A percentile compares a stretch with the other conserved stretches of the same genome.
Evolutionary conservation across 2,113 vertebrate species (phyloP).

Genomic region (Psittacula cyanocephala): DNA sequence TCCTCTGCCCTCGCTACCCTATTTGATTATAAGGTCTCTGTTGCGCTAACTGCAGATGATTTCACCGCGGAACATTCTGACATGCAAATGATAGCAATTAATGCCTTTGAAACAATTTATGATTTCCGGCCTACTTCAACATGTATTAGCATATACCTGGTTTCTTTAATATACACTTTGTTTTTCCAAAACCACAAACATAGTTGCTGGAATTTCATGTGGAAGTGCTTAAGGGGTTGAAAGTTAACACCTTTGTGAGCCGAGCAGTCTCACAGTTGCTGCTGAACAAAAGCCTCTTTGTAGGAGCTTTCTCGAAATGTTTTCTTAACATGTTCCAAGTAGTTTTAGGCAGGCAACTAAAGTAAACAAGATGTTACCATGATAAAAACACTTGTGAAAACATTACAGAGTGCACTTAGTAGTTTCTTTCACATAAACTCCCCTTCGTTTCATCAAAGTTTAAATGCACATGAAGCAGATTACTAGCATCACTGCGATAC

Average conservation of each 20-base stretch:
- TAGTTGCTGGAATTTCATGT: conserved; percentile 90
- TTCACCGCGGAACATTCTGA: conserved; percentile 46
- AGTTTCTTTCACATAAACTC: conserved; percentile 79
- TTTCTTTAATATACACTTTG: conserved; percentile 84
- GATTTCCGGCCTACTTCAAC: conserved; percentile 78
- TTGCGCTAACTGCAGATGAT: conserved; percentile 63
- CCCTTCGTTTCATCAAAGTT: conserved; percentile 70
- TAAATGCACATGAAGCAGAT: conserved; percentile 65
- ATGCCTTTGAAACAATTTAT: conserved; percentile 77
- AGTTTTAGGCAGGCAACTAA: conserved; percentile 99
- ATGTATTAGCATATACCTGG: conserved; percentile 83
- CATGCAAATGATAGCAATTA: conserved; percentile 73
- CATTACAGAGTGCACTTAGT: conserved; percentile 89
- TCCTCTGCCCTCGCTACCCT: conserved; percentile 13
- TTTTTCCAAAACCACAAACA: conserved; percentile 86
- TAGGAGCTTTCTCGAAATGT: conserved; percentile 93
- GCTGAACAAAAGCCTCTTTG: conserved; percentile 97
- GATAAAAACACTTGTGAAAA: conserved; percentile 99
- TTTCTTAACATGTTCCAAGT: conserved; percentile 99
- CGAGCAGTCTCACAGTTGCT: conserved; percentile 82
- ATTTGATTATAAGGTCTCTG: background rate
- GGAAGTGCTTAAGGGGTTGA: conserved; percentile 98
- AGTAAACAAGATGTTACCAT: conserved; percentile 99
- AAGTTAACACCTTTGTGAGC: conserved; percentile 99
- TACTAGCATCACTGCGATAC: background rate